These are phyloP conservation scores for Tichodroma muraria DNA, from an alignment of 2,113 vertebrate species.

Conservation along the genomic window DNA sequence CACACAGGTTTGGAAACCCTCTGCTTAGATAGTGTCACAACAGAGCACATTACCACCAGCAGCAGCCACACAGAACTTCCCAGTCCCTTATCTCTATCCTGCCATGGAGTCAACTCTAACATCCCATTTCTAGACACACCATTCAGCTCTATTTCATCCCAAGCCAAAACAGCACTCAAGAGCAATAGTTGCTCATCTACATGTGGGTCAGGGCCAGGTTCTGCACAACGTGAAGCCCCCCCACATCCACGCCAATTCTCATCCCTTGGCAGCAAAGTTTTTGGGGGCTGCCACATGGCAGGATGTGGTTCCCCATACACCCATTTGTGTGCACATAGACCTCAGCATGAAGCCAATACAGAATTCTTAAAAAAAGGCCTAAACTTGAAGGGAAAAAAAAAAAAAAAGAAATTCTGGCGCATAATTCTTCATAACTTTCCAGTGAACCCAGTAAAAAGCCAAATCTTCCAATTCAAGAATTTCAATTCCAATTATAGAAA, in stretches of 20 bases:
- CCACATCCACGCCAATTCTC: background rate
- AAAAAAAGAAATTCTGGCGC: background rate
- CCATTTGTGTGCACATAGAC: rapidly evolving
- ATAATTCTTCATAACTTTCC: background rate
- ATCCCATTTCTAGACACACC: background rate
- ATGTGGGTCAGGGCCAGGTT: background rate
- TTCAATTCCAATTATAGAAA: background rate
- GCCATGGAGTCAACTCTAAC: too few species aligned
- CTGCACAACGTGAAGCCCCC: background rate
- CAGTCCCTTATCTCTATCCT: background rate
- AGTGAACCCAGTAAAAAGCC: background rate
- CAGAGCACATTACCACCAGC: background rate
- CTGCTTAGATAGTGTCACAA: background rate
- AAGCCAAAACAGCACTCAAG: background rate
- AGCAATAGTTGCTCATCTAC: background rate
- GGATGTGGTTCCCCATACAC: background rate
- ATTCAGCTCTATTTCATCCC: background rate
- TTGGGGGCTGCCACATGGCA: background rate
- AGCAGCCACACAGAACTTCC: background rate
- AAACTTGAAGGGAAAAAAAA: background rate
- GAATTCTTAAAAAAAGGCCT: background rate
- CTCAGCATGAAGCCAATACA: background rate
- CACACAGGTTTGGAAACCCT: background rate
- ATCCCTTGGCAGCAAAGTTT: background rate
- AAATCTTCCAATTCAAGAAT: background rate